Conservation (phyloP, 2,113 vertebrate species). For the Osmerus eperlanus region DNA sequence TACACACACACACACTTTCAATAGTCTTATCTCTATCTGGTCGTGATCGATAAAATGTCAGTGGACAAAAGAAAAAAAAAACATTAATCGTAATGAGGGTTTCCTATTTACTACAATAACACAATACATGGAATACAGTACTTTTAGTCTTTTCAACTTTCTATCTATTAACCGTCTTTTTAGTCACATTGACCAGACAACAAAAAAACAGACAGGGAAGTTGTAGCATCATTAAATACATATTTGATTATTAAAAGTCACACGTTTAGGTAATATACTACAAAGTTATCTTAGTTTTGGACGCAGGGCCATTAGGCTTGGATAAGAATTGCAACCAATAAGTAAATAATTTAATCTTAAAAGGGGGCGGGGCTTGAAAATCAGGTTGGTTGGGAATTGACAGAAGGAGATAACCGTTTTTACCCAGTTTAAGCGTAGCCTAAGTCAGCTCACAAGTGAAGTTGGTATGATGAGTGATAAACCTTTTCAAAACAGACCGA, state of each 20-base stretch:
- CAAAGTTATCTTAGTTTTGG: not conserved
- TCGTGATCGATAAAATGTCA: not conserved
- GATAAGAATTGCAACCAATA: not conserved
- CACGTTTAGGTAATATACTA: not conserved
- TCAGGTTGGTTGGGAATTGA: not conserved
- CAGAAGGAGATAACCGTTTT: conserved; percentile 9
- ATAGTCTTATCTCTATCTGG: not conserved
- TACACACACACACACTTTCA: not conserved
- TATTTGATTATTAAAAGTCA: conserved; percentile 23
- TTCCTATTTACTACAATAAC: not conserved
- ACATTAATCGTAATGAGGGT: not conserved
- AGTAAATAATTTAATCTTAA: not conserved
- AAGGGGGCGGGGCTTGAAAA: not conserved
- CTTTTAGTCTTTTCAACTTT: not conserved
- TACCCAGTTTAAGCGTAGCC: not conserved
- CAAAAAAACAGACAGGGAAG: not conserved
- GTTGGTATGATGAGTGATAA: not conserved
- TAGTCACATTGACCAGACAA: conserved; percentile 3
- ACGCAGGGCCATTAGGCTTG: not conserved
- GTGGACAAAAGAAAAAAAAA: not conserved
- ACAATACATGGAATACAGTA: not conserved
- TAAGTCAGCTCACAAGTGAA: conserved; percentile 8
- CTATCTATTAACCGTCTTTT: not conserved
- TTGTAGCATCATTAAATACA: conserved; percentile 13
- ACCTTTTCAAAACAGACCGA: conserved; percentile 11